A percentile compares a stretch with the other conserved stretches of the same genome.
These are phyloP conservation scores for Carcharodon carcharias DNA, from an alignment of 2,797 vertebrate genomes.

Conservation along the genomic window DNA sequence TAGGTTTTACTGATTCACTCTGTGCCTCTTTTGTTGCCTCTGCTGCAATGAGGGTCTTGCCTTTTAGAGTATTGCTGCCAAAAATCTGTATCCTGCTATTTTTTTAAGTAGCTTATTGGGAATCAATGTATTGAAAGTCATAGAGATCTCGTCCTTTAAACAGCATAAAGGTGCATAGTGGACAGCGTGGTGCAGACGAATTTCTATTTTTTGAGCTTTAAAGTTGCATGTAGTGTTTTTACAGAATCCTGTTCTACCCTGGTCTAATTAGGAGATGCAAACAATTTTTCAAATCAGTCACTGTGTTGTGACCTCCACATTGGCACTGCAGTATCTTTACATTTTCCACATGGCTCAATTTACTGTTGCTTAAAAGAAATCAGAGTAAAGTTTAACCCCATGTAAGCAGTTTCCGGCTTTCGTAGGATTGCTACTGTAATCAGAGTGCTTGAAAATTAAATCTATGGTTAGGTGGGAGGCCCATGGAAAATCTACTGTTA, in stretches of 20 bases:
- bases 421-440: conserved; percentile 26
- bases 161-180: no score
- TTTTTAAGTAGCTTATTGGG: not conserved
- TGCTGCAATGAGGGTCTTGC: not conserved
- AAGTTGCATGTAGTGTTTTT: not conserved
- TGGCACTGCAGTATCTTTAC: no score
- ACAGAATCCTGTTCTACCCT: not conserved
- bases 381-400: conserved; percentile 19
- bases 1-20: not conserved
- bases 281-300: not conserved
- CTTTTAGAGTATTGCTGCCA: not conserved
- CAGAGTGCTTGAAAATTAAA: not conserved
- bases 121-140: not conserved
- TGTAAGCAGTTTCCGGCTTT: conserved; percentile 22
- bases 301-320: not conserved
- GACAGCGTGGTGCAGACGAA: not conserved
- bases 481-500: conserved; percentile 17
- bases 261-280: not conserved
- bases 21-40: not conserved
- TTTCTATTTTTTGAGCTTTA: not conserved
- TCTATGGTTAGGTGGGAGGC: conserved; percentile 25
- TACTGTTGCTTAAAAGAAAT: conserved; percentile 11
- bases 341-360: conserved; percentile 4
- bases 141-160: no score
- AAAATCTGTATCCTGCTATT: not conserved